Evolutionary conservation across 2,113 vertebrate species (phyloP).

Genomic region (Caracal caracal): DNA sequence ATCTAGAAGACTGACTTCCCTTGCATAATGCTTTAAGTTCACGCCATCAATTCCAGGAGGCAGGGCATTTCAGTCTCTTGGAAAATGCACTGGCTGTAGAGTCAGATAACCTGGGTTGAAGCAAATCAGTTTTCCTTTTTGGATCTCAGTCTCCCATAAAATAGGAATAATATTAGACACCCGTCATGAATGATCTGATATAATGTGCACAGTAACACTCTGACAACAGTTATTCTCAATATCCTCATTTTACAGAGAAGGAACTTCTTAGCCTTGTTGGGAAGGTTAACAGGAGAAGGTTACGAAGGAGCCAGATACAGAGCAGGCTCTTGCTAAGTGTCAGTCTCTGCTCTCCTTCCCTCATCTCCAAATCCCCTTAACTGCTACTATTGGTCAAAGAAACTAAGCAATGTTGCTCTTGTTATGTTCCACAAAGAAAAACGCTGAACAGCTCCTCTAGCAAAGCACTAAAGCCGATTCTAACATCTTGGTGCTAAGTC

Average conservation of each 20-base stretch:
- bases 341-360: not conserved
- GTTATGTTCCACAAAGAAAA: conserved; percentile 22
- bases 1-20: not conserved
- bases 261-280: not conserved
- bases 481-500: not conserved
- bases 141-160: not conserved
- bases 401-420: not conserved
- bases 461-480: not conserved
- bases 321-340: not conserved
- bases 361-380: not conserved
- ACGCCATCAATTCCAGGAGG: not conserved
- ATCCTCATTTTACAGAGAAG: not conserved
- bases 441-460: not conserved
- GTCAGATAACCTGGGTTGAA: not conserved
- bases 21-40: not conserved
- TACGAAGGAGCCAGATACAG: not conserved
- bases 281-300: not conserved
- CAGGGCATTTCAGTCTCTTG: not conserved
- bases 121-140: not conserved
- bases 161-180: not conserved
- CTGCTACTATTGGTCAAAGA: not conserved
- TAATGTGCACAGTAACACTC: not conserved
- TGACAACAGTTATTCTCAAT: not conserved
- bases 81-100: not conserved
- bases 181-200: not conserved